Conservation (phyloP, 1,140 invertebrate genomes). For the Euwallacea fornicatus region DNA sequence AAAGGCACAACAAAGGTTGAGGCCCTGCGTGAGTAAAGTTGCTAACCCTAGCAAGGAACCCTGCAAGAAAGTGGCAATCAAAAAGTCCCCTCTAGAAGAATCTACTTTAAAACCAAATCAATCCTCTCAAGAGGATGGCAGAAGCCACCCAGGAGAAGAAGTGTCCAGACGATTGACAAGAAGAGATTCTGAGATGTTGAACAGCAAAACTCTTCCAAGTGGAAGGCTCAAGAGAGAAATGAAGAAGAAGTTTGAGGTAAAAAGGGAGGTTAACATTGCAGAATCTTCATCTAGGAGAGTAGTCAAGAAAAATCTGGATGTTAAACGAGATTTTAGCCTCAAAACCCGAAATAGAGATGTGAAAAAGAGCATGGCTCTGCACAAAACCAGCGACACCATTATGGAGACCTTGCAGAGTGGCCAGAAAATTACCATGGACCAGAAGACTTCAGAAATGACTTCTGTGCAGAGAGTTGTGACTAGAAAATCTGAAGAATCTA, state of each 20-base stretch:
- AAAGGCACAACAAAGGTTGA: slow-evolving; percentile 34
- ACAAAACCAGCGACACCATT: slow-evolving; percentile 38
- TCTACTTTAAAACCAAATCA: not conserved
- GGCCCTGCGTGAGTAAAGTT: slow-evolving; percentile 4
- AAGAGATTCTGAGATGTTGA: slow-evolving; percentile 20
- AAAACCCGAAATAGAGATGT: slow-evolving; percentile 29
- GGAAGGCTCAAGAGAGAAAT: slow-evolving; percentile 24
- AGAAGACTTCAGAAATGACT: slow-evolving; percentile 30
- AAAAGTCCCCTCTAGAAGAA: slow-evolving; percentile 1
- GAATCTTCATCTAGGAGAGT: slow-evolving; percentile 18
- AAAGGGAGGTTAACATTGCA: slow-evolving; percentile 32
- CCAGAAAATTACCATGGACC: slow-evolving; percentile 18
- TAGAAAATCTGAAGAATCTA: not conserved
- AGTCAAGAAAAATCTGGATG: slow-evolving; percentile 29
- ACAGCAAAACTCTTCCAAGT: slow-evolving; percentile 10
- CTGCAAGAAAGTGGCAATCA: slow-evolving; percentile 7
- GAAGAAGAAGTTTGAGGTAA: slow-evolving; percentile 34
- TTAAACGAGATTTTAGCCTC: slow-evolving; percentile 32
- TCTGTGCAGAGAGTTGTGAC: slow-evolving; percentile 21
- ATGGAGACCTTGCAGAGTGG: slow-evolving; percentile 12
- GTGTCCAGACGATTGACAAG: slow-evolving; percentile 16
- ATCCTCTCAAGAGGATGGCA: not conserved
- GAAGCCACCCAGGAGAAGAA: slow-evolving; percentile 9
- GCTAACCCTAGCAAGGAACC: not conserved
- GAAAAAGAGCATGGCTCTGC: slow-evolving; percentile 30